phyloP scores from a whole-genome alignment of 2,888 invertebrate species.

The Cantharis lateralis region DNA sequence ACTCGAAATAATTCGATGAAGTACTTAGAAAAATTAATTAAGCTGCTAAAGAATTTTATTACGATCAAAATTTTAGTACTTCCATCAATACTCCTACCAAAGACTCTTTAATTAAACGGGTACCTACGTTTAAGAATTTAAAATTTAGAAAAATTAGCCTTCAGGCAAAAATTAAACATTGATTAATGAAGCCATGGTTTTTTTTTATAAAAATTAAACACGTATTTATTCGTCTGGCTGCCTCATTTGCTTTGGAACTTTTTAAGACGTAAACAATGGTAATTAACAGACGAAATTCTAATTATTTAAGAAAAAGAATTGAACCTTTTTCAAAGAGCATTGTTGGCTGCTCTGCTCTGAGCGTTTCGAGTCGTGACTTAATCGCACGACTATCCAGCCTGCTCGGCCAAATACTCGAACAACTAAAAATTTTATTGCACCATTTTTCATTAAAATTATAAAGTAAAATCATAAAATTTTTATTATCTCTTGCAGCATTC shows the following conservation, averaged over 20 bases:
- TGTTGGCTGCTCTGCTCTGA: too few species aligned
- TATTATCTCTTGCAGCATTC: not conserved
- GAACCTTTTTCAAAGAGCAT: too few species aligned
- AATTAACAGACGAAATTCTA: not conserved
- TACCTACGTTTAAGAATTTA: not conserved
- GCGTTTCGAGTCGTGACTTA: too few species aligned
- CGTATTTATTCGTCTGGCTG: not conserved
- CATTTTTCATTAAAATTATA: not conserved
- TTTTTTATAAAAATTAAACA: not conserved
- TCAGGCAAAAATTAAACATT: not conserved
- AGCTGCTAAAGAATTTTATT: not conserved
- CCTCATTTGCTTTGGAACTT: not conserved
- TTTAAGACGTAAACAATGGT: not conserved
- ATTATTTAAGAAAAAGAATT: not conserved
- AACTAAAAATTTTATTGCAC: not conserved
- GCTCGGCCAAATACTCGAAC: not conserved
- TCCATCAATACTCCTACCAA: not conserved
- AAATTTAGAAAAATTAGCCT: not conserved
- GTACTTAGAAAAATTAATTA: not conserved
- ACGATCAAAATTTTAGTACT: not conserved
- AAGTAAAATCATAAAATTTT: not conserved
- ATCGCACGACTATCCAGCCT: too few species aligned
- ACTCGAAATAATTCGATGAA: not conserved
- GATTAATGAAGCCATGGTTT: not conserved
- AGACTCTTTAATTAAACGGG: not conserved